A percentile compares a stretch with the other conserved stretches of the same genome.
These are phyloP conservation scores for Chrosomus eos DNA, from an alignment of 2,797 vertebrate species.

Conservation along the genomic window DNA sequence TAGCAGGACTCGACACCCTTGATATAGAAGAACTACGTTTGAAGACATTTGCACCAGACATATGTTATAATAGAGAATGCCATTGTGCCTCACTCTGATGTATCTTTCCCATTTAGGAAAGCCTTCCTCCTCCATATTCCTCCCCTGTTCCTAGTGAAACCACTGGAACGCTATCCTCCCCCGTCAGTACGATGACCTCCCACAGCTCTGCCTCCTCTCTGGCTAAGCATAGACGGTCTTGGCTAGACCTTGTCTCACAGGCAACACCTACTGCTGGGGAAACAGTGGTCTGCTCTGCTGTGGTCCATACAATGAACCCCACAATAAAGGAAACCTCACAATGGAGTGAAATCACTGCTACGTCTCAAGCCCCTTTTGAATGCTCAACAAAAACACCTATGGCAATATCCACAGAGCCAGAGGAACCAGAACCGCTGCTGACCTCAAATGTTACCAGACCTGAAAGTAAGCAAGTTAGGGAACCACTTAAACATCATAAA, in stretches of 20 bases:
- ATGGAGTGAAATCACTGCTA: slow-evolving; percentile 36
- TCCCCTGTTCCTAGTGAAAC: slow-evolving; percentile 78
- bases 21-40: neutral
- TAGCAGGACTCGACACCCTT: neutral
- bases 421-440: slow-evolving; percentile 6
- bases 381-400: slow-evolving; percentile 33
- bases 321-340: slow-evolving; percentile 34
- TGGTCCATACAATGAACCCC: slow-evolving; percentile 71
- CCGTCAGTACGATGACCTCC: slow-evolving; percentile 82
- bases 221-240: slow-evolving; percentile 85
- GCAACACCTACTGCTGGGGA: slow-evolving; percentile 70
- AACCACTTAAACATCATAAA: neutral
- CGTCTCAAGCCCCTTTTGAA: slow-evolving; percentile 32
- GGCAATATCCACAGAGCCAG: slow-evolving; percentile 12
- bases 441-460: slow-evolving; percentile 18
- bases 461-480: neutral
- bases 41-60: neutral
- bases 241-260: slow-evolving; percentile 80
- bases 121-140: slow-evolving; percentile 83
- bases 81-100: neutral
- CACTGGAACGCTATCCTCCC: slow-evolving; percentile 81
- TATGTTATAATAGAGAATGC: neutral
- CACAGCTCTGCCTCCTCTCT: slow-evolving; percentile 80
- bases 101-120: slow-evolving; percentile 67
- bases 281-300: slow-evolving; percentile 74